Evolutionary conservation across 2,113 vertebrate species (phyloP).

Genomic region (Solenodon paradoxus): DNA sequence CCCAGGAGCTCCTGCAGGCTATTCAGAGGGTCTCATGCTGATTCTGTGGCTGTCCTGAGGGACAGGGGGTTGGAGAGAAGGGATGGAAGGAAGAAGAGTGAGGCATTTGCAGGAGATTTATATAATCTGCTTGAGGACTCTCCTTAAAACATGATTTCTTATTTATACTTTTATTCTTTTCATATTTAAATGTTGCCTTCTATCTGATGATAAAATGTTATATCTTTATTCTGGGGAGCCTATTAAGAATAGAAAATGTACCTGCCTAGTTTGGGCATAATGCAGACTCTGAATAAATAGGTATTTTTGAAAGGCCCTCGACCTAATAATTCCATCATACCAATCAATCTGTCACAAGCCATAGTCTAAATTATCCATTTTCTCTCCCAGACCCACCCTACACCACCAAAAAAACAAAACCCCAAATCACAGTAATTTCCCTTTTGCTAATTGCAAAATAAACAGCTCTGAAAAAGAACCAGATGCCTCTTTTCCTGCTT

Average conservation of each 20-base stretch:
- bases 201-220: background rate
- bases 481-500: background rate
- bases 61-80: background rate
- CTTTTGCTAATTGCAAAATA: constrained; percentile 24
- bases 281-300: background rate
- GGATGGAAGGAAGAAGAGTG: background rate
- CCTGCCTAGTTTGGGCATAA: background rate
- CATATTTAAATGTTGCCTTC: constrained; percentile 1
- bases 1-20: no score
- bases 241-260: background rate
- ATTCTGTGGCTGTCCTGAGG: background rate
- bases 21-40: rapidly evolving
- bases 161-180: background rate
- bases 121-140: background rate
- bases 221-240: background rate
- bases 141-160: background rate
- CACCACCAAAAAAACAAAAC: background rate
- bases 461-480: background rate
- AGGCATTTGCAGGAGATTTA: background rate
- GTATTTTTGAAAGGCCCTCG: background rate
- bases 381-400: background rate
- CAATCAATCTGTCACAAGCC: background rate
- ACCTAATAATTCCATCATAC: background rate
- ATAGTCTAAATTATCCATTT: background rate
- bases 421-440: background rate